A percentile compares a stretch with the other conserved stretches of the same genome.
These are phyloP conservation scores for Gavia stellata DNA, from an alignment of 2,113 vertebrate genomes.

Conservation along the genomic window DNA sequence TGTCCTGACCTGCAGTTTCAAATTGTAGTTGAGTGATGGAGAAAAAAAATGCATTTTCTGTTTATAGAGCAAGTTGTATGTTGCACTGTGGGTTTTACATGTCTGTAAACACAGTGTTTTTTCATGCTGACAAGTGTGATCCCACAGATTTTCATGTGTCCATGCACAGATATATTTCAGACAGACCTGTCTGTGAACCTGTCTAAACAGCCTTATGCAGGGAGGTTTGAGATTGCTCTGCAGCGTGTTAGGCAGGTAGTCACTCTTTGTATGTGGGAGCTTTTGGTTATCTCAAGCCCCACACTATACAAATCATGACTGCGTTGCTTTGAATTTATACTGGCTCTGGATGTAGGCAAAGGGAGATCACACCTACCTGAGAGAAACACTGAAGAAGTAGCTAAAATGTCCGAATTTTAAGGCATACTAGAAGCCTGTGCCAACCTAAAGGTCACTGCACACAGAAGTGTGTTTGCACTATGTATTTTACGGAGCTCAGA, in stretches of 20 bases:
- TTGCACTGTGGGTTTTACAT: neutral
- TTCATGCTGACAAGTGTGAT: neutral
- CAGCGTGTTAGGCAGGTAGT: neutral
- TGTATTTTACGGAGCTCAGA: neutral
- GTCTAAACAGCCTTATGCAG: neutral
- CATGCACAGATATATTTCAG: neutral
- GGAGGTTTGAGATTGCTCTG: neutral
- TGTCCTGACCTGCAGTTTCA: neutral
- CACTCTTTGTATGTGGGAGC: accelerated
- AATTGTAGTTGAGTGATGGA: neutral
- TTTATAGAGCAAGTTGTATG: neutral
- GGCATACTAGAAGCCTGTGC: neutral
- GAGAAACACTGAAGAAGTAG: neutral
- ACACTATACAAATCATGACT: neutral
- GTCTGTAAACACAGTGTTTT: neutral
- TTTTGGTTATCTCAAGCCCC: neutral
- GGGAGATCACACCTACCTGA: neutral
- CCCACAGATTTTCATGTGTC: neutral
- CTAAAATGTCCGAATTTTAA: neutral
- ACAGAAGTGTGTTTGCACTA: neutral
- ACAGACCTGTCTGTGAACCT: neutral
- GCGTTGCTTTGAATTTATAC: neutral
- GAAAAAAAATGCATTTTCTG: neutral
- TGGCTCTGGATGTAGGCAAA: neutral
- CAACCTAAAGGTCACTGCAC: neutral